Conservation (phyloP, 2,797 vertebrate genomes). For the Silurus lanzhouensis region DNA sequence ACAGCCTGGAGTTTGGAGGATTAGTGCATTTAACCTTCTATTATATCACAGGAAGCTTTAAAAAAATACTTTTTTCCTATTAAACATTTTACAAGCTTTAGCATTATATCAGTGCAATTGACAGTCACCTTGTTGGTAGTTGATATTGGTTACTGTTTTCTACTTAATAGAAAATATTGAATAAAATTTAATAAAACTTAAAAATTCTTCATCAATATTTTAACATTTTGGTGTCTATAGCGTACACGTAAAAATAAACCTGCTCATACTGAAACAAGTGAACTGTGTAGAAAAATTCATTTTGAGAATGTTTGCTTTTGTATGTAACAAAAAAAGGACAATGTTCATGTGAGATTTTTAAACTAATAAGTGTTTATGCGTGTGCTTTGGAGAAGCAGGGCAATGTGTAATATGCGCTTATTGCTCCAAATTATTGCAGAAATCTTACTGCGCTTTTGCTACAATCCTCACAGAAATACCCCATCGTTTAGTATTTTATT, state of each 20-base stretch:
- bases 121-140: neutral
- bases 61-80: neutral
- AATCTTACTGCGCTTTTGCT: conserved; percentile 57
- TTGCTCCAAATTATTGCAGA: conserved; percentile 51
- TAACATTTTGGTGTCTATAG: neutral
- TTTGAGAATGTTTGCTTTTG: neutral
- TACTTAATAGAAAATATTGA: neutral
- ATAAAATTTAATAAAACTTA: neutral
- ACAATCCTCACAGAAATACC: conserved; percentile 52
- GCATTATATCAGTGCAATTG: neutral
- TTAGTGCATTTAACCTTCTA: conserved; percentile 6
- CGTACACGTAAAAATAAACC: neutral
- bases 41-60: neutral
- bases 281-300: neutral
- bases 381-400: neutral
- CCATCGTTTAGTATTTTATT: conserved; percentile 59
- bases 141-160: neutral
- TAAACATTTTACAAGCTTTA: neutral
- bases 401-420: neutral
- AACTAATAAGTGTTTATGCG: neutral
- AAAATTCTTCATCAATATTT: neutral
- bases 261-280: neutral
- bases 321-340: neutral
- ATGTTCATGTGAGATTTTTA: conserved; percentile 4
- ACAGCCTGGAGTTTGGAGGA: neutral